Evolutionary conservation across 2,113 vertebrate genomes (phyloP).

Genomic region (Pseudorasbora parva): DNA sequence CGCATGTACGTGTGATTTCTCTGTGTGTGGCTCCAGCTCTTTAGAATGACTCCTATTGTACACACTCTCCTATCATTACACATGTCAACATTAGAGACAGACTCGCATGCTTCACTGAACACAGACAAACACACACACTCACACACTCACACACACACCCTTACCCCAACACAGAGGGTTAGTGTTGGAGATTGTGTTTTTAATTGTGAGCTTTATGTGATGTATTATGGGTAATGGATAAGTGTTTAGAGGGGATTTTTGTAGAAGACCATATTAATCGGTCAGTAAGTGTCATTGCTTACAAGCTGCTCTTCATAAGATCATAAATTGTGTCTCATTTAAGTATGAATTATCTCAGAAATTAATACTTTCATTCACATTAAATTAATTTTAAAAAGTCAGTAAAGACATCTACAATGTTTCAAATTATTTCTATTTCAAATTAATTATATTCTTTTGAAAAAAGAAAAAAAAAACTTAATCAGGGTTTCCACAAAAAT

Average conservation of each 20-base stretch:
- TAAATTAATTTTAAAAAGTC: too few species aligned
- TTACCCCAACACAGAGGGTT: neutral
- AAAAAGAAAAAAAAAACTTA: too few species aligned
- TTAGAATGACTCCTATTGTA: constrained; percentile 70
- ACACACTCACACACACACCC: neutral
- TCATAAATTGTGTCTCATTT: neutral
- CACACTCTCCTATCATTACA: constrained; percentile 68
- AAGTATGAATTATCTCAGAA: too few species aligned
- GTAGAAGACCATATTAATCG: neutral
- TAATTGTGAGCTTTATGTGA: neutral
- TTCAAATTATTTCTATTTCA: too few species aligned
- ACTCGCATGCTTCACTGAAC: constrained; percentile 51
- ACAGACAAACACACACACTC: neutral
- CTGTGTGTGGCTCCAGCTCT: constrained; percentile 65
- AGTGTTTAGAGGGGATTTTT: neutral
- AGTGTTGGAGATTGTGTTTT: constrained; percentile 12
- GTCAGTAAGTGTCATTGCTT: too few species aligned
- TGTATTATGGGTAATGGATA: neutral
- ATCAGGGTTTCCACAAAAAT: too few species aligned
- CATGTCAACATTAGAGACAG: constrained; percentile 63
- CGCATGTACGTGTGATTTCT: constrained; percentile 68
- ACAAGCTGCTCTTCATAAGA: neutral
- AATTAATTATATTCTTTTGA: too few species aligned
- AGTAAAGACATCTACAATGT: too few species aligned
- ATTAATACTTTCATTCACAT: too few species aligned